A percentile compares a stretch with the other conserved stretches of the same genome.
These are phyloP conservation scores for Pyrrhia umbra DNA, from an alignment of 2,888 invertebrate genomes.

Conservation along the genomic window DNA sequence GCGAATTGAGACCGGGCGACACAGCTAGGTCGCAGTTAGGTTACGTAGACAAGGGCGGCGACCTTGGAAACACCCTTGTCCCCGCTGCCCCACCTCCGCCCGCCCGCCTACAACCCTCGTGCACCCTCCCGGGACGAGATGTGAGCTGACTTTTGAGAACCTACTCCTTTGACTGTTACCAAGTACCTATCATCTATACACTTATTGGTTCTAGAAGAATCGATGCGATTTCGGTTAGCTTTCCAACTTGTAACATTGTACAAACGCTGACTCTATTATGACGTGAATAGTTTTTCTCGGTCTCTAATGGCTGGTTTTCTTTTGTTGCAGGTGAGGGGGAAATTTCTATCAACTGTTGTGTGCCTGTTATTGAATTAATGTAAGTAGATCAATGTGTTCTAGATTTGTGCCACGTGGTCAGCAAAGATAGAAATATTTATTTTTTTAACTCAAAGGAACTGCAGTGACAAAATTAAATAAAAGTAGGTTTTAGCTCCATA, in stretches of 20 bases:
- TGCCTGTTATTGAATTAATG: slow-evolving; percentile 18
- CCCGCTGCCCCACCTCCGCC: slow-evolving; percentile 46
- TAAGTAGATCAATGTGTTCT: slow-evolving; percentile 21
- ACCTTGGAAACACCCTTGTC: slow-evolving; percentile 78
- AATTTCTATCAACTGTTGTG: slow-evolving; percentile 16
- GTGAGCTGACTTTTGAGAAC: slow-evolving; percentile 84
- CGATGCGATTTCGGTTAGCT: slow-evolving; percentile 47
- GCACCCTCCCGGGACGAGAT: slow-evolving; percentile 73
- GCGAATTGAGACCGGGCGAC: slow-evolving; percentile 79
- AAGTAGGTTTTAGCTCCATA: background rate
- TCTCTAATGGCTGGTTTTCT: slow-evolving; percentile 36
- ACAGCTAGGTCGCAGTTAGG: slow-evolving; percentile 83
- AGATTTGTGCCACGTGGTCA: background rate
- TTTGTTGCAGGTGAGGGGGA: slow-evolving; percentile 69
- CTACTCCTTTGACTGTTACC: slow-evolving; percentile 76
- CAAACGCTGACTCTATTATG: slow-evolving; percentile 22
- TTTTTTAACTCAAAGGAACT: no score
- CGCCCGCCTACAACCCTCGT: slow-evolving; percentile 40
- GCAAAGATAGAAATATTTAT: no score
- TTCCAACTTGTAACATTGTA: slow-evolving; percentile 26
- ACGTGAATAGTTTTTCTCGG: slow-evolving; percentile 15
- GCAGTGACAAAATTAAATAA: background rate
- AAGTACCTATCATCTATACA: slow-evolving; percentile 63
- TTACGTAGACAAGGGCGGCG: slow-evolving; percentile 86
- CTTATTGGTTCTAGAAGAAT: slow-evolving; percentile 56